Evolutionary conservation across 2,888 invertebrate species (phyloP).

Genomic region (Vanessa cardui): DNA sequence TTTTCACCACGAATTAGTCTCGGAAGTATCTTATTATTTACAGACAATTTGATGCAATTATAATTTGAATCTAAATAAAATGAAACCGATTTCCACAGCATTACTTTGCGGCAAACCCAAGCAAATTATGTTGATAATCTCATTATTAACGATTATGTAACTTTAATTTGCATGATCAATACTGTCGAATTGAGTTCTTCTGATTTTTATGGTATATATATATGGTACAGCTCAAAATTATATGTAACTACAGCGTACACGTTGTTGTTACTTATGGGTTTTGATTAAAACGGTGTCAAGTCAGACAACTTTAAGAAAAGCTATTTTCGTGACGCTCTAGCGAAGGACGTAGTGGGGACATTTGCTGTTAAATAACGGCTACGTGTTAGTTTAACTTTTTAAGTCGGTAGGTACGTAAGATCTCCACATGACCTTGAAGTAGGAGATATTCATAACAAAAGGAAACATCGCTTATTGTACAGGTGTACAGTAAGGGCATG

Average conservation of each 20-base stretch:
- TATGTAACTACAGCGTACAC: too few species aligned
- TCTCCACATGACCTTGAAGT: conserved; percentile 14
- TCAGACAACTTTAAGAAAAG: too few species aligned
- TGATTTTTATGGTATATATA: not conserved
- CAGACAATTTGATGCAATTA: conserved; percentile 21
- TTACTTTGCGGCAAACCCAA: conserved; percentile 6
- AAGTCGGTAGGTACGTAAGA: not conserved
- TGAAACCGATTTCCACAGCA: conserved; percentile 18
- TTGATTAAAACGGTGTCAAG: too few species aligned
- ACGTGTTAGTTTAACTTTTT: too few species aligned
- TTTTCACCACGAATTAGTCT: conserved; percentile 24
- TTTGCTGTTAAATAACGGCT: too few species aligned
- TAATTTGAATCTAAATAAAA: conserved; percentile 13
- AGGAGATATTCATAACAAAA: conserved; percentile 14
- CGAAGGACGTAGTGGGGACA: too few species aligned
- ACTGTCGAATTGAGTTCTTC: not conserved
- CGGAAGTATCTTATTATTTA: conserved; percentile 18
- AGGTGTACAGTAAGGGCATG: conserved; percentile 13
- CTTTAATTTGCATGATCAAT: not conserved
- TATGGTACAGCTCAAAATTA: not conserved
- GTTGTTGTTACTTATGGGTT: too few species aligned
- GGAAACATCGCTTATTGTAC: conserved; percentile 24
- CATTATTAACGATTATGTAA: conserved; percentile 21
- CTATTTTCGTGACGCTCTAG: too few species aligned
- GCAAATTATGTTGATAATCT: conserved; percentile 12